phyloP scores from a whole-genome alignment of 2,888 invertebrate species.

The Lymantria monacha region DNA sequence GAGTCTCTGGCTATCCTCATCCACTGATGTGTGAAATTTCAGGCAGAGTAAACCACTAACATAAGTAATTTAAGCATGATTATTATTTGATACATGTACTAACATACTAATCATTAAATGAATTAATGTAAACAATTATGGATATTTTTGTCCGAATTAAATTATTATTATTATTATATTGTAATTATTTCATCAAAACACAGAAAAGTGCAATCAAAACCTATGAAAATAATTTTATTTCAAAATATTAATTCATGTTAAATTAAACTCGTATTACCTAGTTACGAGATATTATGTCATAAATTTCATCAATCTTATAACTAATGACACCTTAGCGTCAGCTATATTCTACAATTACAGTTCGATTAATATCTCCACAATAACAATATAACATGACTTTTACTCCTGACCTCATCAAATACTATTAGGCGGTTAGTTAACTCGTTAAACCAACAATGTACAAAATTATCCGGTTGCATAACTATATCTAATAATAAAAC shows the following conservation, averaged over 20 bases:
- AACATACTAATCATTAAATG: no score
- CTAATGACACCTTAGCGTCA: neutral
- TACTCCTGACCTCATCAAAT: neutral
- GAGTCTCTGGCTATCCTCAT: no score
- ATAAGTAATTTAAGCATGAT: no score
- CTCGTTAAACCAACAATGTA: conserved; percentile 27
- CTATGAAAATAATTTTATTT: neutral
- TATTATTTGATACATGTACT: no score
- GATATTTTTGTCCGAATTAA: no score
- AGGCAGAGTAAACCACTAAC: no score
- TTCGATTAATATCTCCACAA: conserved; percentile 1
- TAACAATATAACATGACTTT: neutral
- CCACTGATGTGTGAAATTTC: no score
- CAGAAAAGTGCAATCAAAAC: neutral
- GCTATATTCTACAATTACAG: neutral
- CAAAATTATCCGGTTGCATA: conserved; percentile 25
- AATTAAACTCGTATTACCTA: neutral
- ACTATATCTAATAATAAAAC: conserved; percentile 36
- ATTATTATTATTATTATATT: no score
- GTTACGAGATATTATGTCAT: neutral
- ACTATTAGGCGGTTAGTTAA: conserved; percentile 2
- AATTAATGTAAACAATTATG: no score
- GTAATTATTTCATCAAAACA: no score
- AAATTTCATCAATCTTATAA: conserved; percentile 15
- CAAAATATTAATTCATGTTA: neutral